Evolutionary conservation across 2,113 vertebrate genomes (phyloP), one percentile per base, ranked within the genome.

Genomic region (Pituophis catenifer): DNA sequence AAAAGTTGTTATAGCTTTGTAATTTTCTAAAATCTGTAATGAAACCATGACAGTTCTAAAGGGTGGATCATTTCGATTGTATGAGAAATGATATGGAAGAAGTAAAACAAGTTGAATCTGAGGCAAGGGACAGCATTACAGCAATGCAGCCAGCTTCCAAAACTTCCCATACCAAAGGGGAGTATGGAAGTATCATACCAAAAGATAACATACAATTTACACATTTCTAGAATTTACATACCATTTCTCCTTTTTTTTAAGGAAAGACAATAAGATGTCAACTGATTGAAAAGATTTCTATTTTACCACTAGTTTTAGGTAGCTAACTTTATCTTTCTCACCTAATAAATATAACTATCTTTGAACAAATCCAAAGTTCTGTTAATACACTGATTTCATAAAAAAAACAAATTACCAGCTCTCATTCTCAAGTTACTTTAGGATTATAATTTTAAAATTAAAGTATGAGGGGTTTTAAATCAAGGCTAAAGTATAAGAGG

Each of bases 341-440:
- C 5, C 65, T 70, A 15, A 70, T 70, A 70, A 13, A 70, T 70
- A 65, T 13, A 65, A 10, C 4, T n/a, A n/a, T n/a, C 33, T 2
- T 10, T 91, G 44, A 59, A 59, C 54, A 86, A n/a, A 87, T 44
- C 29, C 19, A 88, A 57, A 86, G 33, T 91, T 33, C 12, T 38
- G n/a, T 70, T 90, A 48, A 13, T 44, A 89, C 38, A 26, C 13
- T 33, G 26, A 17, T 29, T 90, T 90, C 50, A 26, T 52, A 33
- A 90, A 53, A 53, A 53, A 52, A 52, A 50, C 3, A 8, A 90
- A 90, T 19, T 53, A 57, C 3, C 7, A 29, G 2, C 17, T 38
- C 21, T 91, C n/a, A 24, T 91, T 91, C 4, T 54, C 65, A 91
- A 54, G 5, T 55, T 70, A 88, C 21, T 92, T 92, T 92, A 29